Evolutionary conservation across 2,797 vertebrate genomes (phyloP), one percentile per base, ranked within the genome.

Genomic region (Mus minutoides): DNA sequence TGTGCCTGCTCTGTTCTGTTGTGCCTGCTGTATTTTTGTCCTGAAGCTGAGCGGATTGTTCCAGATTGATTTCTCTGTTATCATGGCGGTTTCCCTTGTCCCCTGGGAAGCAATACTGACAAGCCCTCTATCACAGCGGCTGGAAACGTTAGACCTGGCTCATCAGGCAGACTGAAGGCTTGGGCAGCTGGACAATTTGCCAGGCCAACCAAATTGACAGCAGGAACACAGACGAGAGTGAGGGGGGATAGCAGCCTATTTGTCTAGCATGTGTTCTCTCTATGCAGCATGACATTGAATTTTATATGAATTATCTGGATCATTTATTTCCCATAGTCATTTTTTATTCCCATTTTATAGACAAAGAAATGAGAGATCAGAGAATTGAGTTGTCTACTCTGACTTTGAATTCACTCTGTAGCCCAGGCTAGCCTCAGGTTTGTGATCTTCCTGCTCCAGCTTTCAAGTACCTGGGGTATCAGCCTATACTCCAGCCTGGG

Each of bases 181-280:
- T 79, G 46, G 83, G 19, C 49, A 78, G 46, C 43, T 1, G 0
- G 86, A 91, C 21, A 11, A 24, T 75, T 56, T 89, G 67, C 80
- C 24, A 46, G 88, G 52, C 58, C 34, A 43, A 21, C 40, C 6
- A 26, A 7, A 34, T 11, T 8, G 60, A 77, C 26, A 14, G 10
- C 19, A 34, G 29, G 80, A 62, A 34, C 60, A 37, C 17, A 37
- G 64, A 64, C 0, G 1, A 26, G 22, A 64, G 0, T 3, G 22
- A 3, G 73, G 37, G 24, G 7, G 26, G 54, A 6, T 1, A 9
- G 2, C 0, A 11, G 40, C 31, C 4, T 1, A 0, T 21, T 34
- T 67, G 64, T 1, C 7, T 1, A 58, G 34, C 22, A 9, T 4
- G 5, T 1, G 1, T 0, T 4, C 69, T 6, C 19, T 40, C 49